Evolutionary conservation across 2,888 invertebrate species (phyloP).

Genomic region (Campaea margaritaria): DNA sequence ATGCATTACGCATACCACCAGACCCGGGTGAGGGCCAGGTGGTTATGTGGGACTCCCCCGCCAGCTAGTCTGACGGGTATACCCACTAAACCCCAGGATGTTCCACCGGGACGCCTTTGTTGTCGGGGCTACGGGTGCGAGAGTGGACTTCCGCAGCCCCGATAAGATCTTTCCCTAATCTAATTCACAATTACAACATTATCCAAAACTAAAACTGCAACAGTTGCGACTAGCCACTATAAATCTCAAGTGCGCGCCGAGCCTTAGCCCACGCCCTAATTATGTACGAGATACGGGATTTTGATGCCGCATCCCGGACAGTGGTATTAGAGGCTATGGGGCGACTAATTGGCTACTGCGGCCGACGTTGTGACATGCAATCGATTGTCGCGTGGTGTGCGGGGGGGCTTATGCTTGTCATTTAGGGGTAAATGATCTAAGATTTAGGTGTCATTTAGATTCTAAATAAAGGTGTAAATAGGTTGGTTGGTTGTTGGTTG

Average conservation of each 20-base stretch:
- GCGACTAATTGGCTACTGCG: constrained; percentile 27
- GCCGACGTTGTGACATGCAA: constrained; percentile 11
- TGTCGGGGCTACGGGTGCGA: too few species aligned
- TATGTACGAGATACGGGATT: constrained; percentile 26
- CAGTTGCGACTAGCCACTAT: background rate
- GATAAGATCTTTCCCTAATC: background rate
- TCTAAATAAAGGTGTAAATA: too few species aligned
- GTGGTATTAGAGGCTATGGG: constrained; percentile 19
- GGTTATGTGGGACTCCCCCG: too few species aligned
- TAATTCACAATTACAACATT: background rate
- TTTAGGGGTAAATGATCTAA: background rate
- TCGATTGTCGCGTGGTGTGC: constrained; percentile 15
- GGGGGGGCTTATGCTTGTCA: constrained; percentile 16
- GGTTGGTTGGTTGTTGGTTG: too few species aligned
- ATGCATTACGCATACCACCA: too few species aligned
- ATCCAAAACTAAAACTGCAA: background rate
- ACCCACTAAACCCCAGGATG: too few species aligned
- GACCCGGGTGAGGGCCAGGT: too few species aligned
- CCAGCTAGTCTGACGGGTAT: too few species aligned
- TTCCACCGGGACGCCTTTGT: too few species aligned
- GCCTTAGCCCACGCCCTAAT: constrained; percentile 13
- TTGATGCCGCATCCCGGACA: constrained; percentile 15
- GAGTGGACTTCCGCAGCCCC: too few species aligned
- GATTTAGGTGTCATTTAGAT: too few species aligned
- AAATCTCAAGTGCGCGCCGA: constrained; percentile 10